Evolutionary conservation across 2,113 vertebrate species (phyloP).

Genomic region (Microcebus jonahi): DNA sequence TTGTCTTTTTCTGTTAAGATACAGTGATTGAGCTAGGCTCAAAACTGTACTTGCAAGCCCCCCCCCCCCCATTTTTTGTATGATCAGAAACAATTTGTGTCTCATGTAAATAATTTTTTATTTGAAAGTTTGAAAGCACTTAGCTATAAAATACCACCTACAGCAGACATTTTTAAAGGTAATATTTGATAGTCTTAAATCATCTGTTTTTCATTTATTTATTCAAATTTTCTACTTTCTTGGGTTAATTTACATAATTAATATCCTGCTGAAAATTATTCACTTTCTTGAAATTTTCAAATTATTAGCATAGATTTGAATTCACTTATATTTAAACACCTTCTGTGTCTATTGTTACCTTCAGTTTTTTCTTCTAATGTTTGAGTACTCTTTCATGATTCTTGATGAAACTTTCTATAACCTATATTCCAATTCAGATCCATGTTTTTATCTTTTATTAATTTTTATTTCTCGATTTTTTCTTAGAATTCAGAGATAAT

Average conservation of each 20-base stretch:
- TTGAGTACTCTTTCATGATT: constrained; percentile 5
- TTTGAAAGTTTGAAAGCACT: not conserved
- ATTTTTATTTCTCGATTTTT: not conserved
- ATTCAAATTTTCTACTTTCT: constrained; percentile 40
- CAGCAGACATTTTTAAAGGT: not conserved
- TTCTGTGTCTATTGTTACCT: not conserved
- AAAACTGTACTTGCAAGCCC: not conserved
- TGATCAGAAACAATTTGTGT: not conserved
- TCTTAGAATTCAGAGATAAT: not conserved
- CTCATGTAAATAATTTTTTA: not conserved
- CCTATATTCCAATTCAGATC: not conserved
- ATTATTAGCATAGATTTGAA: constrained; percentile 71
- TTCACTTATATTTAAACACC: not conserved
- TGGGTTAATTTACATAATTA: constrained; percentile 62
- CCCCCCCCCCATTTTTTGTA: not conserved
- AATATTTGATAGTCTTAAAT: constrained; percentile 27
- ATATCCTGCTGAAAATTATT: constrained; percentile 46
- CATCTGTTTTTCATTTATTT: constrained; percentile 24
- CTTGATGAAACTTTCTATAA: constrained; percentile 15
- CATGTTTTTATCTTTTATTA: not conserved
- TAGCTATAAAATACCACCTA: not conserved
- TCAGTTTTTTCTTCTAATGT: constrained; percentile 1
- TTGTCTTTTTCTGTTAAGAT: not conserved
- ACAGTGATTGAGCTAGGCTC: not conserved
- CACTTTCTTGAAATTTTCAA: constrained; percentile 54